phyloP scores from a whole-genome alignment of 2,113 vertebrate genomes.

The Pangasianodon gigas region DNA sequence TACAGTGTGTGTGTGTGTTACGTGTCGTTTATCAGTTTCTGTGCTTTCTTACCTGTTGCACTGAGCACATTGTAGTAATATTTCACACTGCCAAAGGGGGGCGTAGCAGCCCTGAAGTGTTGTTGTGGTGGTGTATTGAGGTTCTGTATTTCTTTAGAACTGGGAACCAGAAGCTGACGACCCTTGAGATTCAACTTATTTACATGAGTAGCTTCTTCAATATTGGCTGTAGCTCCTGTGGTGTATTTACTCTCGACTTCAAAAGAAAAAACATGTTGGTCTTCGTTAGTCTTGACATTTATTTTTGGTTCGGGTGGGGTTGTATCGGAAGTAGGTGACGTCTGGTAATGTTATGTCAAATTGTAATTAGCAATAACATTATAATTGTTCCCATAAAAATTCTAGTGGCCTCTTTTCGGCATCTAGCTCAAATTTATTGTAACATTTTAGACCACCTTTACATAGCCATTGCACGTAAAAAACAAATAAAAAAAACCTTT shows the following conservation, averaged over 20 bases:
- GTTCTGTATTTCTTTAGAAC: slow-evolving; percentile 12
- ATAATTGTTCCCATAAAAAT: not conserved
- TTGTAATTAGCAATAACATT: not conserved
- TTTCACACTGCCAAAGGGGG: slow-evolving; percentile 42
- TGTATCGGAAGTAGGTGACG: not conserved
- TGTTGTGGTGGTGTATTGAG: slow-evolving; percentile 15
- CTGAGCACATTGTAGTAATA: slow-evolving; percentile 50
- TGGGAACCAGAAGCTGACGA: slow-evolving; percentile 9
- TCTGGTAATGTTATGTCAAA: not conserved
- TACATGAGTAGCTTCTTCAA: not conserved
- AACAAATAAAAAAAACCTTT: not conserved
- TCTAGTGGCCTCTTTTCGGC: not conserved
- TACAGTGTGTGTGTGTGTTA: slow-evolving; percentile 40
- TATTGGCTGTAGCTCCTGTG: not conserved
- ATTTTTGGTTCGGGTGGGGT: not conserved
- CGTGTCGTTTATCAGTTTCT: slow-evolving; percentile 44
- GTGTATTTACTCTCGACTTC: not conserved
- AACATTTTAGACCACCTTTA: not conserved
- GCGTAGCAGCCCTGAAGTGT: slow-evolving; percentile 44
- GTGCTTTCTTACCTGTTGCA: slow-evolving; percentile 49
- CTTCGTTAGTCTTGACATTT: not conserved
- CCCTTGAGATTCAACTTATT: not conserved
- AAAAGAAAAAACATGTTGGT: not conserved
- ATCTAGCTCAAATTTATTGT: not conserved
- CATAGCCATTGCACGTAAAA: not conserved